A percentile compares a stretch with the other conserved stretches of the same genome.
These are phyloP conservation scores for Parnassius smintheus DNA, from an alignment of 2,888 invertebrate species.

Conservation along the genomic window DNA sequence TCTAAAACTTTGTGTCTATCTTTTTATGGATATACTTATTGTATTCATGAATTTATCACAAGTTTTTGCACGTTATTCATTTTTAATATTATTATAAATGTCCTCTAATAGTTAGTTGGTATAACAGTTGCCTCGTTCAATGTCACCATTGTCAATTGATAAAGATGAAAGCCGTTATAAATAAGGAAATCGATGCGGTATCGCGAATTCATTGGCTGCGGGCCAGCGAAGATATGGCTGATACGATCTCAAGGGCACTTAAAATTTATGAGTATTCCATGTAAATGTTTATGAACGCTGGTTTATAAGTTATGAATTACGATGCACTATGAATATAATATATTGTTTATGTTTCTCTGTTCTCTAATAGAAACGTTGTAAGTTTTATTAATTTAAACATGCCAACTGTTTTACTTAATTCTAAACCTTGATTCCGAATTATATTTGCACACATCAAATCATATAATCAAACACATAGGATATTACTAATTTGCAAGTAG, in stretches of 20 bases:
- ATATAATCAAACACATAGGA: too few relatives aligned
- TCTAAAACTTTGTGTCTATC: too few relatives aligned
- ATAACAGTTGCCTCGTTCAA: slow-evolving; percentile 21
- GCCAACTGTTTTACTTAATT: neutral
- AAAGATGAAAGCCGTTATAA: slow-evolving; percentile 27
- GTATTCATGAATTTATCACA: neutral
- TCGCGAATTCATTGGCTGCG: slow-evolving; percentile 59
- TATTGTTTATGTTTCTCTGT: neutral
- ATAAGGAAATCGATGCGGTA: slow-evolving; percentile 55
- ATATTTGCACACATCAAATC: too few relatives aligned
- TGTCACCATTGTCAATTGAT: slow-evolving; percentile 19
- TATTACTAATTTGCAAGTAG: too few relatives aligned
- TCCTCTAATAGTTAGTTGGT: neutral
- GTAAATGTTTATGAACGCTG: slow-evolving; percentile 42
- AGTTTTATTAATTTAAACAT: neutral
- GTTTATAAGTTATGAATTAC: slow-evolving; percentile 17
- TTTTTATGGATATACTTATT: neutral
- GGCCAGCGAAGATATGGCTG: slow-evolving; percentile 55
- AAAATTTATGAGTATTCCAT: slow-evolving; percentile 44
- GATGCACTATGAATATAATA: slow-evolving; percentile 15
- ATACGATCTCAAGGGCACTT: slow-evolving; percentile 61
- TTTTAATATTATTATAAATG: neutral
- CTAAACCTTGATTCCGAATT: too few relatives aligned
- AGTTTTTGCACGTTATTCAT: neutral
- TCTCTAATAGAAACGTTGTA: slow-evolving; percentile 8